These are phyloP conservation scores for Carposina sasakii DNA, from an alignment of 1,140 invertebrate genomes.

Conservation along the genomic window DNA sequence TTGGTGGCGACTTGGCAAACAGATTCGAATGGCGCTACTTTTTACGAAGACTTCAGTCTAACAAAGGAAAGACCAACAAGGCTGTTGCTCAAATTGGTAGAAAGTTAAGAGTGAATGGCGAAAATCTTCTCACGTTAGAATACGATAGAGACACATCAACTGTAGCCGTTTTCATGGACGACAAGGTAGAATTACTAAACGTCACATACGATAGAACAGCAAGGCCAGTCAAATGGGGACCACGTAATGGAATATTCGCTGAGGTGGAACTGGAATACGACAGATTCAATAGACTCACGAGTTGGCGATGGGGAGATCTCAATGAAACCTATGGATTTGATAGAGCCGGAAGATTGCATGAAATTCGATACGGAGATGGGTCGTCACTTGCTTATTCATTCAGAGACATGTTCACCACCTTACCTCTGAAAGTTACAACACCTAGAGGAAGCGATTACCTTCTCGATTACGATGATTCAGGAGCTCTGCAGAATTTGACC, in stretches of 20 bases:
- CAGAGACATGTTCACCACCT: constrained; percentile 88
- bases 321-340: constrained; percentile 92
- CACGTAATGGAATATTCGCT: constrained; percentile 87
- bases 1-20: constrained; percentile 92
- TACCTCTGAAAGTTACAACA: constrained; percentile 93
- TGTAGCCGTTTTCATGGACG: constrained; percentile 92
- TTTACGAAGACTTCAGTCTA: constrained; percentile 78
- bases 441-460: constrained; percentile 93
- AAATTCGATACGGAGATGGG: constrained; percentile 91
- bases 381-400: constrained; percentile 90
- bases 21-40: constrained; percentile 97
- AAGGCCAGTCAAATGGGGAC: constrained; percentile 90
- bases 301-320: constrained; percentile 94
- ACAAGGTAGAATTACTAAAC: constrained; percentile 89
- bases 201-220: constrained; percentile 94
- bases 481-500: constrained; percentile 90
- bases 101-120: constrained; percentile 90
- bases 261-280: constrained; percentile 95
- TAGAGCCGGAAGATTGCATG: constrained; percentile 86
- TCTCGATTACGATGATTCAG: constrained; percentile 92
- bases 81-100: constrained; percentile 86
- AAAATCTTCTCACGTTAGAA: constrained; percentile 92
- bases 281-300: constrained; percentile 89
- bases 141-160: constrained; percentile 93
- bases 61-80: constrained; percentile 76